phyloP scores from a whole-genome alignment of 2,888 invertebrate species.

The Oscheius sp. region DNA sequence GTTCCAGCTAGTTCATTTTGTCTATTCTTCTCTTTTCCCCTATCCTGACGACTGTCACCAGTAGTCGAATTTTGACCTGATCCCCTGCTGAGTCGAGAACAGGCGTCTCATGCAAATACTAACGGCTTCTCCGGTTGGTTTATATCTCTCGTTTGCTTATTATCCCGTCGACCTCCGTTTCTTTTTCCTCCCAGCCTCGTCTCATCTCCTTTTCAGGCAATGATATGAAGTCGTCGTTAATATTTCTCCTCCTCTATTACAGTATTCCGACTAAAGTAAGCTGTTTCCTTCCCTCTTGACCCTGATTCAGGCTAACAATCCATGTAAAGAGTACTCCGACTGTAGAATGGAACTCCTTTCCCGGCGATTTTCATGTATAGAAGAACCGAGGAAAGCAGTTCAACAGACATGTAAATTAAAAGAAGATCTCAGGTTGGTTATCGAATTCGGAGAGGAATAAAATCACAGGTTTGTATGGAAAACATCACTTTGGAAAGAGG shows the following conservation, averaged over 20 bases:
- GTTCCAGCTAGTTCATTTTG: background rate
- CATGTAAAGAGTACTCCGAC: slow-evolving; percentile 11
- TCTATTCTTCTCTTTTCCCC: background rate
- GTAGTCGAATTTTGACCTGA: background rate
- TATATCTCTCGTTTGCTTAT: slow-evolving; percentile 12
- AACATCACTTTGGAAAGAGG: slow-evolving; percentile 20
- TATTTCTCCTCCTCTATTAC: slow-evolving; percentile 11
- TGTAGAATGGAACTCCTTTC: slow-evolving; percentile 15
- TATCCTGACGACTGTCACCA: background rate
- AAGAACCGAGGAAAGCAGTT: slow-evolving; percentile 15
- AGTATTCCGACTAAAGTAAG: background rate
- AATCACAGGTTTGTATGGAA: slow-evolving; percentile 19
- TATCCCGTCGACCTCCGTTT: slow-evolving; percentile 11
- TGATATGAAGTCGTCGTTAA: slow-evolving; percentile 17
- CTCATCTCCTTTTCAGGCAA: slow-evolving; percentile 12
- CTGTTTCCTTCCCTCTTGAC: background rate
- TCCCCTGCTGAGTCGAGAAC: background rate
- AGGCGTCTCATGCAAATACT: slow-evolving; percentile 24
- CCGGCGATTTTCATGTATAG: slow-evolving; percentile 1
- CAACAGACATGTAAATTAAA: slow-evolving; percentile 13
- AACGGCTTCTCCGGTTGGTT: slow-evolving; percentile 25
- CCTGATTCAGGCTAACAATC: background rate
- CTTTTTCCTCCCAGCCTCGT: background rate
- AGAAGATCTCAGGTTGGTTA: slow-evolving; percentile 13
- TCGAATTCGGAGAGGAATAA: background rate